A percentile compares a stretch with the other conserved stretches of the same genome.
Conservation (phyloP, 2,888 invertebrate genomes). For the Lasioglossum marginatum region DNA sequence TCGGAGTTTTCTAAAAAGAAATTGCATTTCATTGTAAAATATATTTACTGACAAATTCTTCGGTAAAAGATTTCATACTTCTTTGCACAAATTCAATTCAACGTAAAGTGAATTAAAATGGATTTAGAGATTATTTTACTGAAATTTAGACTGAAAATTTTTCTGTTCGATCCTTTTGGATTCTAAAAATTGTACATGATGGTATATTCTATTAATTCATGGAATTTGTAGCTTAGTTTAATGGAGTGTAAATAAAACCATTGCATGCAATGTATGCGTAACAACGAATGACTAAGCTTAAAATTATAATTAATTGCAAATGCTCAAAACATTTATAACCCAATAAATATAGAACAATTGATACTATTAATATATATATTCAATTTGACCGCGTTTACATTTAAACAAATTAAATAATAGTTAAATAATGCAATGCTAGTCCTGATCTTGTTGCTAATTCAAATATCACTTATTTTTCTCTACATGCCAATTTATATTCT, state of each 20-base stretch:
- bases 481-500: too few relatives aligned
- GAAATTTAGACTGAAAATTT: too few relatives aligned
- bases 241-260: not conserved
- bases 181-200: not conserved
- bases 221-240: not conserved
- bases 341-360: not conserved
- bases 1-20: not conserved
- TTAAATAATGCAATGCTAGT: not conserved
- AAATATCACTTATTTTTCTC: too few relatives aligned
- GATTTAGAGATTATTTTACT: not conserved
- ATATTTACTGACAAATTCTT: not conserved
- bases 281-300: not conserved
- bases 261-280: not conserved
- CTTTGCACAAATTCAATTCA: not conserved
- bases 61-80: too few relatives aligned
- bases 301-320: not conserved
- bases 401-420: not conserved
- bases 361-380: not conserved
- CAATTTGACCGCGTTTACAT: not conserved
- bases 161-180: too few relatives aligned
- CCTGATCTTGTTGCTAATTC: too few relatives aligned
- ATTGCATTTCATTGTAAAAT: not conserved
- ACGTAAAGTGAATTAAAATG: not conserved
- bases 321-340: not conserved
- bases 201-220: not conserved